Evolutionary conservation across 2,888 invertebrate species (phyloP).

Genomic region (Catocala fraxini): DNA sequence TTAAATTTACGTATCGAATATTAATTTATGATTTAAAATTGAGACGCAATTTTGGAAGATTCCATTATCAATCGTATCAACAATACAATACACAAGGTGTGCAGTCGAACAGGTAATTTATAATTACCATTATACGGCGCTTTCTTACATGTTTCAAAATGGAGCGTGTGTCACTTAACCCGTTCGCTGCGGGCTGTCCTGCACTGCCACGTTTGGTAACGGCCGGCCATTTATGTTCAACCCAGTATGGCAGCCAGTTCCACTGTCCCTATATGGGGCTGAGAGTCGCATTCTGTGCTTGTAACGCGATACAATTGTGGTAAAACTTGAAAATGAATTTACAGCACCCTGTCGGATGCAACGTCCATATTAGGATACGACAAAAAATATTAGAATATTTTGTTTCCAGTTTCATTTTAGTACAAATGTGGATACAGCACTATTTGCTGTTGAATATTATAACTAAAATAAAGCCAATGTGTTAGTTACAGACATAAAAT

Average conservation of each 20-base stretch:
- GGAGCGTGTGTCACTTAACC: conserved; percentile 66
- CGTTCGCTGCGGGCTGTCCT: conserved; percentile 63
- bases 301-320: conserved; percentile 68
- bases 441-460: no score
- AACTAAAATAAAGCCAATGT: no score
- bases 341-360: conserved; percentile 41
- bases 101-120: conserved; percentile 41
- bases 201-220: conserved; percentile 70
- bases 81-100: conserved; percentile 31
- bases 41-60: no score
- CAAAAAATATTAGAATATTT: conserved; percentile 36
- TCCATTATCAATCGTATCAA: background rate
- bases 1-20: no score
- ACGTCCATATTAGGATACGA: conserved; percentile 41
- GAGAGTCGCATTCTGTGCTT: conserved; percentile 60
- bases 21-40: no score
- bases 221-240: conserved; percentile 60
- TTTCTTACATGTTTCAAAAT: conserved; percentile 64
- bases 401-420: background rate
- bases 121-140: conserved; percentile 50
- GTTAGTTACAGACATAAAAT: background rate
- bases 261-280: conserved; percentile 59
- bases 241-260: conserved; percentile 65
- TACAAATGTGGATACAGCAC: background rate
- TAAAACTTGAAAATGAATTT: conserved; percentile 65